Percentiles rank a stretch among this genome's conserved stretches.
These are phyloP conservation scores for Luehdorfia chinensis DNA, from an alignment of 1,140 invertebrate species.

Conservation along the genomic window DNA sequence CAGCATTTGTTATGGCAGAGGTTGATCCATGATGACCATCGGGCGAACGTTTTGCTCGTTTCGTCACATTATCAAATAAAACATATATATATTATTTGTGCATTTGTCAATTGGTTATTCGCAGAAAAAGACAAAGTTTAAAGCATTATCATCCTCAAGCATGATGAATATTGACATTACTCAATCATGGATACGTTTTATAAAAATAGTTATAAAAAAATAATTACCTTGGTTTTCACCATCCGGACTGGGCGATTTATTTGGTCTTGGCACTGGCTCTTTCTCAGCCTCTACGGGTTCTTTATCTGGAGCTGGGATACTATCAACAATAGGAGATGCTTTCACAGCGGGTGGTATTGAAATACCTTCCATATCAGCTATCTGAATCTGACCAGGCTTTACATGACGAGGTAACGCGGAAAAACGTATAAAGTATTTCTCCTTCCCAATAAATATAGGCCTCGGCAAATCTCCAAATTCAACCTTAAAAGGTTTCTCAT, in stretches of 20 bases:
- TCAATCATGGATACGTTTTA: no score
- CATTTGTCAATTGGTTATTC: no score
- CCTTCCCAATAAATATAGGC: conserved; percentile 87
- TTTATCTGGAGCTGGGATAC: conserved; percentile 27
- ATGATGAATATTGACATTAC: no score
- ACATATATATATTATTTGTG: no score
- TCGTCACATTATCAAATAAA: no score
- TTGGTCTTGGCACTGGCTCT: conserved; percentile 25
- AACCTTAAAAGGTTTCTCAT: conserved; percentile 88
- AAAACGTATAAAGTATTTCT: conserved; percentile 88
- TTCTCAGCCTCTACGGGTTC: conserved; percentile 39
- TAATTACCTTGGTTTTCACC: conserved; percentile 56
- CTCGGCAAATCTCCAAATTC: conserved; percentile 96
- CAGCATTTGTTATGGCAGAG: no score
- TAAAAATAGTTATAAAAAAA: conserved; percentile 3
- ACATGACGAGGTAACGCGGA: conserved; percentile 87
- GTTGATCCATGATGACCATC: no score
- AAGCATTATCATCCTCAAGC: no score
- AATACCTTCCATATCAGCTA: conserved; percentile 82
- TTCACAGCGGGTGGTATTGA: conserved; percentile 12
- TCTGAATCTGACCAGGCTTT: conserved; percentile 82
- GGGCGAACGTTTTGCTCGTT: no score
- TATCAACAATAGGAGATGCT: conserved; percentile 10
- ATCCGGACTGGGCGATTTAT: conserved; percentile 55
- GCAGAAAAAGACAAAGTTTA: no score